Evolutionary conservation across 1,140 invertebrate genomes (phyloP), one percentile per base, ranked within the genome.

Genomic region (Pissodes strobi): DNA sequence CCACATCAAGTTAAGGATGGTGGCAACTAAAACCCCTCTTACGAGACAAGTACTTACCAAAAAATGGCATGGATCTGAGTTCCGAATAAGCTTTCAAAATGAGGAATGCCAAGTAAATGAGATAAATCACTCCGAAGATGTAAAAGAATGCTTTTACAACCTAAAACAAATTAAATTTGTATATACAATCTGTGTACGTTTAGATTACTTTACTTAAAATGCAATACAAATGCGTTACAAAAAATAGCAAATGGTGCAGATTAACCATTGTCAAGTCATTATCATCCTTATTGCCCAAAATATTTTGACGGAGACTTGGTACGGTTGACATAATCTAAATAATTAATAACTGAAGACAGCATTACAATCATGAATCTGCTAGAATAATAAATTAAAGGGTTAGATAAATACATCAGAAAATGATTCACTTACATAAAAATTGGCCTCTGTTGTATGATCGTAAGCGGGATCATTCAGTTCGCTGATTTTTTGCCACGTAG

Each of bases 41-140:
- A n/a, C n/a, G n/a, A n/a, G n/a, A n/a, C n/a, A n/a, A n/a, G n/a
- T n/a, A 71, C 82, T 87, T 83, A 97, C 94, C 94, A 85, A 98
- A 97, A 80, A 92, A 97, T 64, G 94, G 94, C 95, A 98, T 98
- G 8, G 93, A 92, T 73, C 94, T 84, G 22, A 99, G 82, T 81
- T 98, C 95, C 68, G 89, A 94, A 75, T 96, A 98, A 1, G 95
- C 94, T 74, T 90, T 88, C 17, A 98, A 80, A 60, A 97, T 87
- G 15, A 98, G 80, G 69, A 93, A 86, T 0, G 90, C 71, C 48
- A 98, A 80, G 80, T 96, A 98, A 8, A 93, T 77, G 39, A 97
- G 82, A 76, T 98, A 98, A 62, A 95, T 75, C 38, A 87, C 86
- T 64, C 91, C 87, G 72, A 92, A 86, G 13, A 91, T 86, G 76